These are phyloP conservation scores for Hypolimnas misippus DNA, from an alignment of 2,888 invertebrate genomes.

Conservation along the genomic window DNA sequence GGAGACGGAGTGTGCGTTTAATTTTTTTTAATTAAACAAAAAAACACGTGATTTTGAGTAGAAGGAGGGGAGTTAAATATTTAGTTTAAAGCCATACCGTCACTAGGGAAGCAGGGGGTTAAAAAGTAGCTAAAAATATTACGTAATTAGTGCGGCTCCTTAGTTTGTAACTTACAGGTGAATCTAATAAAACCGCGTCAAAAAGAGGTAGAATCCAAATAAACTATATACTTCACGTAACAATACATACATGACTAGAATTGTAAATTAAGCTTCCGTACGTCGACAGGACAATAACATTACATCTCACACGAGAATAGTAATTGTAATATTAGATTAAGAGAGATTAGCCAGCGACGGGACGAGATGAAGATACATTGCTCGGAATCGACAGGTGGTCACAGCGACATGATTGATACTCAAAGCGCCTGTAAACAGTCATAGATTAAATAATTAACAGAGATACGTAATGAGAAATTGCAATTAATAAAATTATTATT, in stretches of 20 bases:
- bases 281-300: conserved; percentile 13
- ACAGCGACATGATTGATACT: conserved; percentile 68
- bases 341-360: conserved; percentile 64
- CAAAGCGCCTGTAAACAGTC: conserved; percentile 13
- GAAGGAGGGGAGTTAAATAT: too few species aligned
- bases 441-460: conserved; percentile 11
- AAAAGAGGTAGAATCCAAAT: neutral
- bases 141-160: too few species aligned
- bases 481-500: neutral
- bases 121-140: too few species aligned
- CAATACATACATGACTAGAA: neutral
- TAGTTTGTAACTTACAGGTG: too few species aligned
- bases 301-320: conserved; percentile 4
- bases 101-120: too few species aligned
- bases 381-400: conserved; percentile 73
- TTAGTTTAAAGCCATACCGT: too few species aligned
- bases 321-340: conserved; percentile 55
- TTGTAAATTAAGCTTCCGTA: conserved; percentile 12
- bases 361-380: conserved; percentile 72
- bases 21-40: too few species aligned
- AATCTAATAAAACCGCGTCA: too few species aligned
- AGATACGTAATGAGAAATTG: neutral
- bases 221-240: neutral
- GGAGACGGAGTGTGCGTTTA: too few species aligned
- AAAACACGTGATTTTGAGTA: too few species aligned